phyloP scores from a whole-genome alignment of 2,888 invertebrate species.

The Netelia melanura region DNA sequence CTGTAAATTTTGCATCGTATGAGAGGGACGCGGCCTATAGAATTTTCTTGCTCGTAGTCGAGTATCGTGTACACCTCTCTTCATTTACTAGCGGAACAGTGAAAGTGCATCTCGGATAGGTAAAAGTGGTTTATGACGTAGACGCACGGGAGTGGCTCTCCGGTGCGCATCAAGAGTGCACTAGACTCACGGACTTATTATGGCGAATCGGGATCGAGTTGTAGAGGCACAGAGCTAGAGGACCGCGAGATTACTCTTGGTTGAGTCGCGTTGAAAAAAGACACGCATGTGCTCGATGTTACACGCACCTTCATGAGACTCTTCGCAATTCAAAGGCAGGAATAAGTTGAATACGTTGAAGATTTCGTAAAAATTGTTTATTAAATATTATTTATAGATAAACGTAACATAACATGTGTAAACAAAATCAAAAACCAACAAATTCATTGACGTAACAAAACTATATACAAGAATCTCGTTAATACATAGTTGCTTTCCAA shows the following conservation, averaged over 20 bases:
- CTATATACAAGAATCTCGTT: constrained; percentile 46
- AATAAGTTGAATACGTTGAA: not conserved
- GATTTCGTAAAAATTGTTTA: constrained; percentile 49
- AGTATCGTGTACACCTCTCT: constrained; percentile 17
- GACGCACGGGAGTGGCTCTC: constrained; percentile 70
- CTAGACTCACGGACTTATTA: constrained; percentile 72
- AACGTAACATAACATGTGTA: constrained; percentile 38
- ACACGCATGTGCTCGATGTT: not conserved
- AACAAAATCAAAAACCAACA: constrained; percentile 19
- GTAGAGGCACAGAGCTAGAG: not conserved
- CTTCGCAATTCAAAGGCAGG: not conserved
- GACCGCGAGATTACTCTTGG: not conserved
- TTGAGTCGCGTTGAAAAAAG: not conserved
- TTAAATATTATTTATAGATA: constrained; percentile 53
- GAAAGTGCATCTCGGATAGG: constrained; percentile 79
- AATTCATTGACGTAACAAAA: constrained; percentile 9
- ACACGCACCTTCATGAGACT: not conserved
- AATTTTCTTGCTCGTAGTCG: not conserved
- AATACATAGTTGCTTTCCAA: not conserved
- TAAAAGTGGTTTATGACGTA: constrained; percentile 80
- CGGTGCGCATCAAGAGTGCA: constrained; percentile 12
- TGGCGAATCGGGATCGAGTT: constrained; percentile 78
- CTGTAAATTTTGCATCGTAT: not conserved
- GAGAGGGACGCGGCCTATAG: not conserved
- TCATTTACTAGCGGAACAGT: constrained; percentile 80